A percentile compares a stretch with the other conserved stretches of the same genome.
phyloP scores from a whole-genome alignment of 2,797 vertebrate species.

The Brotula barbata region DNA sequence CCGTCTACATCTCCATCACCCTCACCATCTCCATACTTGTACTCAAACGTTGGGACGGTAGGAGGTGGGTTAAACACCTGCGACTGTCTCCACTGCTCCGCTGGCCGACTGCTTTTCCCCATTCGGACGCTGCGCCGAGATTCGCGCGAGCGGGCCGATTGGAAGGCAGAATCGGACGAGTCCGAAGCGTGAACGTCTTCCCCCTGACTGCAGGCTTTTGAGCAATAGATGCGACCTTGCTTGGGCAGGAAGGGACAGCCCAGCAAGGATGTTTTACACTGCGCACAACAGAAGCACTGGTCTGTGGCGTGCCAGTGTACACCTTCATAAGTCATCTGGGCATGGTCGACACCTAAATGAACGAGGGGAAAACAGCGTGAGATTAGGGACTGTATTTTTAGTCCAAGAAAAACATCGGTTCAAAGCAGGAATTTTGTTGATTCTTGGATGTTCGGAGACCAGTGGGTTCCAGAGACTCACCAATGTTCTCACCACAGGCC shows the following conservation, averaged over 20 bases:
- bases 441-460: no score
- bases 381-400: neutral
- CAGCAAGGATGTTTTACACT: constrained; percentile 91
- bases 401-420: no score
- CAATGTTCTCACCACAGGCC: constrained; percentile 96
- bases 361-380: neutral
- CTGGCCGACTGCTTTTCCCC: constrained; percentile 91
- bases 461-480: constrained; percentile 66
- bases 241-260: constrained; percentile 96
- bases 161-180: constrained; percentile 94
- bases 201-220: constrained; percentile 93
- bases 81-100: constrained; percentile 89
- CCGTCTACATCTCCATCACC: constrained; percentile 49
- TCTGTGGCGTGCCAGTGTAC: constrained; percentile 97
- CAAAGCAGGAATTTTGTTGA: no score
- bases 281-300: constrained; percentile 93
- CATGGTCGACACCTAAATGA: constrained; percentile 90
- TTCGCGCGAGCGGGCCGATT: constrained; percentile 92
- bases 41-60: constrained; percentile 34
- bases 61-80: constrained; percentile 77
- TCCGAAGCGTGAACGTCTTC: constrained; percentile 92
- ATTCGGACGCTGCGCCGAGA: constrained; percentile 90
- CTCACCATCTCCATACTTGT: constrained; percentile 52
- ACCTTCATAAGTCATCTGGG: constrained; percentile 97
- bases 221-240: constrained; percentile 94